Evolutionary conservation across 2,797 vertebrate species (phyloP).

Genomic region (Karalla daura): DNA sequence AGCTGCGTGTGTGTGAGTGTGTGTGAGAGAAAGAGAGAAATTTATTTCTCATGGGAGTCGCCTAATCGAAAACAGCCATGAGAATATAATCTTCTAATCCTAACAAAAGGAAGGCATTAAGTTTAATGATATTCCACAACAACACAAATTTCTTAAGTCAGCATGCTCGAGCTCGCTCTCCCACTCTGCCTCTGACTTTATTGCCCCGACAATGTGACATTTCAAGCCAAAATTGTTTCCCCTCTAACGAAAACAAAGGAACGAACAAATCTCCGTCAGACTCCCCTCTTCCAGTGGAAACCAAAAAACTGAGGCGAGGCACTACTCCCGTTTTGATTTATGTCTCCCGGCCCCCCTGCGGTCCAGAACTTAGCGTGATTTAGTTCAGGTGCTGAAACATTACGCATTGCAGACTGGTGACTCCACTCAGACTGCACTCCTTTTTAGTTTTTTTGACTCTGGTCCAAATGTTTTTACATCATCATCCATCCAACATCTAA

Average conservation of each 20-base stretch:
- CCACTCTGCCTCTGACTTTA: conserved; percentile 59
- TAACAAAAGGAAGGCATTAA: conserved; percentile 55
- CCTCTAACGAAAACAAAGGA: conserved; percentile 42
- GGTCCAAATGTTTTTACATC: conserved; percentile 64
- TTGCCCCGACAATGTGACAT: conserved; percentile 40
- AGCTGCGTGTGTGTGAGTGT: conserved; percentile 7
- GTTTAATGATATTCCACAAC: conserved; percentile 58
- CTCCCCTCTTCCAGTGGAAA: conserved; percentile 34
- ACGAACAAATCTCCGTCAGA: conserved; percentile 42
- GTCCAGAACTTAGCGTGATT: conserved; percentile 58
- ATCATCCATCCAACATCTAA: conserved; percentile 44
- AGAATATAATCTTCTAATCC: conserved; percentile 48
- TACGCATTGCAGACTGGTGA: conserved; percentile 53
- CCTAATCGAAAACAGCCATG: conserved; percentile 50
- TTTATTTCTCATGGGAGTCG: conserved; percentile 19
- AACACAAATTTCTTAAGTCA: conserved; percentile 60
- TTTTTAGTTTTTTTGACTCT: conserved; percentile 57
- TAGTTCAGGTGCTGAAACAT: conserved; percentile 62
- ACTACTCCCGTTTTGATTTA: conserved; percentile 44
- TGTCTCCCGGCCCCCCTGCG: conserved; percentile 52
- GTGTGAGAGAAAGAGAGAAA: not conserved
- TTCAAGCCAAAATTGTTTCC: conserved; percentile 23
- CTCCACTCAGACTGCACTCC: conserved; percentile 59
- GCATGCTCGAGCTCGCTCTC: conserved; percentile 35
- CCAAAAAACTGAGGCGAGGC: conserved; percentile 7